A percentile compares a stretch with the other conserved stretches of the same genome.
These are phyloP conservation scores for Polylopha cassiicola DNA, from an alignment of 2,888 invertebrate species.

Conservation along the genomic window DNA sequence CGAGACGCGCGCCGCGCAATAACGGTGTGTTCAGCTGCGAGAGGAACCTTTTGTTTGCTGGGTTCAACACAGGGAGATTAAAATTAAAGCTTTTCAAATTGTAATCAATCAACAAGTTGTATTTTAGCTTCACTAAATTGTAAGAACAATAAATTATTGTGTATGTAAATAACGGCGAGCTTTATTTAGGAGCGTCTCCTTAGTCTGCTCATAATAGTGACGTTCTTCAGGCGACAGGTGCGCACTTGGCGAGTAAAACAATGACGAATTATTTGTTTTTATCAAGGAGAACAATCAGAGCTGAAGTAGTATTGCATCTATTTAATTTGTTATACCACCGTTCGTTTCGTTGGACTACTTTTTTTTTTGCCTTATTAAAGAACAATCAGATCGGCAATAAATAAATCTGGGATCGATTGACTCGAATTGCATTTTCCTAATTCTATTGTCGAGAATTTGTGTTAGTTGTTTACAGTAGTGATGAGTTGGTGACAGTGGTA, in stretches of 20 bases:
- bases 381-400: too few relatives aligned
- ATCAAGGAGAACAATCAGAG: too few relatives aligned
- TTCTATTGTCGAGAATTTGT: too few relatives aligned
- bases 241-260: slow-evolving; percentile 16
- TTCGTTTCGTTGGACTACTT: too few relatives aligned
- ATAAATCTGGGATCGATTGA: too few relatives aligned
- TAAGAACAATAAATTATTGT: slow-evolving; percentile 78
- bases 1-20: slow-evolving; percentile 53
- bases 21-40: slow-evolving; percentile 65
- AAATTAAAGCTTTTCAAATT: slow-evolving; percentile 71
- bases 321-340: too few relatives aligned
- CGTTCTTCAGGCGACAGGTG: slow-evolving; percentile 19
- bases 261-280: too few relatives aligned
- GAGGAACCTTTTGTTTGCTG: slow-evolving; percentile 65
- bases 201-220: slow-evolving; percentile 37
- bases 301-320: too few relatives aligned
- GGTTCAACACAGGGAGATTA: slow-evolving; percentile 62
- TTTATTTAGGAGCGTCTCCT: slow-evolving; percentile 63
- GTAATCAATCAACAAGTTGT: slow-evolving; percentile 74
- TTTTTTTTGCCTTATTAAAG: too few relatives aligned
- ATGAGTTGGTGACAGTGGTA: slow-evolving; percentile 13
- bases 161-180: slow-evolving; percentile 74
- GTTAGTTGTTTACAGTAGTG: too few relatives aligned
- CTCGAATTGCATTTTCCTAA: too few relatives aligned
- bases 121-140: slow-evolving; percentile 77